Percentiles rank a stretch among this genome's conserved stretches.
phyloP scores from a whole-genome alignment of 2,113 vertebrate species.

The Sinocyclocheilus maitianheensis region DNA sequence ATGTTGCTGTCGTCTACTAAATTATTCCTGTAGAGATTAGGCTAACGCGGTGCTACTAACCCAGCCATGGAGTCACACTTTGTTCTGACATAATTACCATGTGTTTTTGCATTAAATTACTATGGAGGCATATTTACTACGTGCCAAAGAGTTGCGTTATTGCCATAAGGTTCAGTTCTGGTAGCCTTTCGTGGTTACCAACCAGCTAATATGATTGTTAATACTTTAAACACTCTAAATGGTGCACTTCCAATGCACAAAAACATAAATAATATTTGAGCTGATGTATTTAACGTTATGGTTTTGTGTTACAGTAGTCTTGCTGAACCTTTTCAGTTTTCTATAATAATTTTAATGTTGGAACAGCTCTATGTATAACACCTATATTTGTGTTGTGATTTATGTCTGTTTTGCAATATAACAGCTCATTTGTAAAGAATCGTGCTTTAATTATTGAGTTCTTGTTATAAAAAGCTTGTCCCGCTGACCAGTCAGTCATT shows the following conservation, averaged over 20 bases:
- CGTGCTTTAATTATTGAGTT: not conserved
- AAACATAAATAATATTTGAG: not conserved
- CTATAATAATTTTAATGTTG: not conserved
- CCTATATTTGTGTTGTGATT: not conserved
- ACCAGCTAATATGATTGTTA: not conserved
- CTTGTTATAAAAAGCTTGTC: not conserved
- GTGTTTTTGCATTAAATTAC: not conserved
- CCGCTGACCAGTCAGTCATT: not conserved
- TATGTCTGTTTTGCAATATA: not conserved
- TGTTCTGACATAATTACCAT: not conserved
- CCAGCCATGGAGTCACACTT: not conserved
- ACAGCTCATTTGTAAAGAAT: not conserved
- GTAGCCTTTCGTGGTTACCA: not conserved
- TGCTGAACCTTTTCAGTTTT: not conserved
- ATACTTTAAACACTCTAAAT: not conserved
- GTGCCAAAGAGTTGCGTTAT: not conserved
- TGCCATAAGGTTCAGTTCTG: not conserved
- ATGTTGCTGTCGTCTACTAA: conserved; percentile 9
- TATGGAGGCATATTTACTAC: not conserved
- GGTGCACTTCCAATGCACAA: not conserved
- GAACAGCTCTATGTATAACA: not conserved
- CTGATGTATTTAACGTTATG: not conserved
- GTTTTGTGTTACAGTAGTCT: not conserved
- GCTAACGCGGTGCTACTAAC: not conserved
- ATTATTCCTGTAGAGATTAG: conserved; percentile 11